Conservation (phyloP, 2,888 invertebrate genomes). For the Cryptocheilus praepositus region DNA sequence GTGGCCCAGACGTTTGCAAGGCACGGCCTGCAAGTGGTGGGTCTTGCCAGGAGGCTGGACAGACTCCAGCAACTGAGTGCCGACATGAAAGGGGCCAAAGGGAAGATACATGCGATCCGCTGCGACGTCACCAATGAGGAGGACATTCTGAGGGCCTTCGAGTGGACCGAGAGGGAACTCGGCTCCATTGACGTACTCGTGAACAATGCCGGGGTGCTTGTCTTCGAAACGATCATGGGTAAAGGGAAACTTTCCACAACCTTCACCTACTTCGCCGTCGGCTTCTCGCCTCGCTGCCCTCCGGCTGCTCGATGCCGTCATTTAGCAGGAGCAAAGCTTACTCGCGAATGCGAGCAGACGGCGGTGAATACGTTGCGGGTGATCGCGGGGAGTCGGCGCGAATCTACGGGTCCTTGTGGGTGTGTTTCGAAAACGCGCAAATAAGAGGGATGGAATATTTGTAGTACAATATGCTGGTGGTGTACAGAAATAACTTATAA, state of each 20-base stretch:
- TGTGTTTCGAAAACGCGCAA: too few relatives aligned
- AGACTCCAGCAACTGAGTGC: conserved; percentile 67
- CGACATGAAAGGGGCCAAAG: conserved; percentile 49
- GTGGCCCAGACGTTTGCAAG: conserved; percentile 74
- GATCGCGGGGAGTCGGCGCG: too few relatives aligned
- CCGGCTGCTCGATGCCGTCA: too few relatives aligned
- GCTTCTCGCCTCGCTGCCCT: too few relatives aligned
- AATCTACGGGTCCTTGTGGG: too few relatives aligned
- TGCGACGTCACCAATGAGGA: conserved; percentile 78
- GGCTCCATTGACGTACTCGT: conserved; percentile 79
- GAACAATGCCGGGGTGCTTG: conserved; percentile 78
- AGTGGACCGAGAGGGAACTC: conserved; percentile 75
- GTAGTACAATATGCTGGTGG: too few relatives aligned
- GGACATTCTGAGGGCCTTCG: conserved; percentile 77
- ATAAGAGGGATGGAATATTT: too few relatives aligned
- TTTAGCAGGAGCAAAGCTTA: too few relatives aligned
- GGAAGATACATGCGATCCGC: conserved; percentile 69
- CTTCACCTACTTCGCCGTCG: background rate
- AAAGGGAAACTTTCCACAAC: conserved; percentile 9
- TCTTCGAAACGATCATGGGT: conserved; percentile 64
- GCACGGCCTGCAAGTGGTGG: conserved; percentile 77
- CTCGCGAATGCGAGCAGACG: too few relatives aligned
- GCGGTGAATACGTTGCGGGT: too few relatives aligned
- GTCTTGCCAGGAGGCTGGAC: conserved; percentile 76
- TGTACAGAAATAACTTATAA: too few relatives aligned